Conservation (phyloP, 2,113 vertebrate genomes). For the Malurus melanocephalus region DNA sequence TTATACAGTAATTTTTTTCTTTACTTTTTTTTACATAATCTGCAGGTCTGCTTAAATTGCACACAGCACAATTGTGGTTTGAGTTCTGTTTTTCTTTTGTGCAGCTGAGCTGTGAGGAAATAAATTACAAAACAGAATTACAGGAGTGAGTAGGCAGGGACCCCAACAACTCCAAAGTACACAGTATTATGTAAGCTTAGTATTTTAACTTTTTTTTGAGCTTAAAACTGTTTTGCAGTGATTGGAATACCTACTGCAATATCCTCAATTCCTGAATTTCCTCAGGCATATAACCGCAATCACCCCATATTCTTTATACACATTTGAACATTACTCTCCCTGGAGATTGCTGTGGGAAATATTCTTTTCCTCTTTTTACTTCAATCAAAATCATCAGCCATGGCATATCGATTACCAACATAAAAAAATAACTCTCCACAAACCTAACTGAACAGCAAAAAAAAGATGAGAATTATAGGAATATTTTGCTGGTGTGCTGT, state of each 20-base stretch:
- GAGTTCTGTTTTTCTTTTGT: neutral
- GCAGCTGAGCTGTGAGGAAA: neutral
- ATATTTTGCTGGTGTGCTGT: constrained; percentile 13
- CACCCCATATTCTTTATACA: constrained; percentile 29
- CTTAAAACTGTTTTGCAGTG: neutral
- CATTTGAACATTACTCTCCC: constrained; percentile 37
- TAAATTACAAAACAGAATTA: neutral
- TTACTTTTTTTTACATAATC: neutral
- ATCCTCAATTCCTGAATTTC: constrained; percentile 34
- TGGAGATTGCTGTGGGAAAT: constrained; percentile 52
- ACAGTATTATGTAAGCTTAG: neutral
- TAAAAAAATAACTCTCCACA: neutral
- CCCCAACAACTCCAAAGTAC: neutral
- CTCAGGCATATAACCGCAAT: constrained; percentile 47
- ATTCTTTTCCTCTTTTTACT: constrained; percentile 53
- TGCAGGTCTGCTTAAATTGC: neutral
- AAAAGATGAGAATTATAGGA: neutral
- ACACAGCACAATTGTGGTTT: neutral
- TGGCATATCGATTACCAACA: constrained; percentile 50
- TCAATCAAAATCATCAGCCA: constrained; percentile 53
- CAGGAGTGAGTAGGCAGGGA: neutral
- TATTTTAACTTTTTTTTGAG: neutral
- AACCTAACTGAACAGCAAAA: constrained; percentile 31
- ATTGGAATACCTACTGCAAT: constrained; percentile 24
- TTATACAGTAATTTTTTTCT: neutral